Evolutionary conservation across 2,113 vertebrate genomes (phyloP), one percentile per base, ranked within the genome.

Genomic region (Casuarius casuarius): DNA sequence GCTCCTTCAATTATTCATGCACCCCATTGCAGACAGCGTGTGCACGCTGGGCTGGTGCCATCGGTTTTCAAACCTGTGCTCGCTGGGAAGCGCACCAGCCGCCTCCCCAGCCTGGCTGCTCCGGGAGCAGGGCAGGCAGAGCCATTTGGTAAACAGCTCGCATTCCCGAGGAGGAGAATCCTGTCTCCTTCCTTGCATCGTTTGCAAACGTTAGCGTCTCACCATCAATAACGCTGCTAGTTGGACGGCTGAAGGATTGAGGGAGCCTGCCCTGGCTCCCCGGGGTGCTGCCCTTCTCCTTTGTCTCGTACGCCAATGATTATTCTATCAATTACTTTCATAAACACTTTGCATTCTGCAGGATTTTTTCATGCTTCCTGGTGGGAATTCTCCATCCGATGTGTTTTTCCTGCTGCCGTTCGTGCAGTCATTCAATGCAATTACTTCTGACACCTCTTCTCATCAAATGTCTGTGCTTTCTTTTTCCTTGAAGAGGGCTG

Each of bases 1-100:
- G 84, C 10, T 77, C 95, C 94, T 96, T 98, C 97, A 98, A 97
- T 97, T 97, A 98, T 98, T 97, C 97, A 98, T 97, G 94, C 96
- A 92, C 97, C 96, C 95, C 84, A 18, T 17, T 92, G 97, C 97
- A 97, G 96, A 65, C 96, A 91, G 95, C 84, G 78, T 83, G 84
- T 42, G 90, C 77, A 59, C 15, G 68, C 93, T 80, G 88, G 48
- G 92, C 91, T 54, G 91, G 70, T 87, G 96, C 96, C 94, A 63
- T 74, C 49, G 73, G 61, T 80, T 92, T 76, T 67, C 81, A 46
- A 28, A 51, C 61, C 21, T 2, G 86, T 2, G 4, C 84, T 66
- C n/a, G 29, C 84, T 77, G 90, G 83, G 92, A 66, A 94, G 92
- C 94, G 92, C 54, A 18, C 80, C 86, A 78, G 85, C 74, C 40